phyloP scores from a whole-genome alignment of 1,140 invertebrate genomes.

The Homalodisca vitripennis region DNA sequence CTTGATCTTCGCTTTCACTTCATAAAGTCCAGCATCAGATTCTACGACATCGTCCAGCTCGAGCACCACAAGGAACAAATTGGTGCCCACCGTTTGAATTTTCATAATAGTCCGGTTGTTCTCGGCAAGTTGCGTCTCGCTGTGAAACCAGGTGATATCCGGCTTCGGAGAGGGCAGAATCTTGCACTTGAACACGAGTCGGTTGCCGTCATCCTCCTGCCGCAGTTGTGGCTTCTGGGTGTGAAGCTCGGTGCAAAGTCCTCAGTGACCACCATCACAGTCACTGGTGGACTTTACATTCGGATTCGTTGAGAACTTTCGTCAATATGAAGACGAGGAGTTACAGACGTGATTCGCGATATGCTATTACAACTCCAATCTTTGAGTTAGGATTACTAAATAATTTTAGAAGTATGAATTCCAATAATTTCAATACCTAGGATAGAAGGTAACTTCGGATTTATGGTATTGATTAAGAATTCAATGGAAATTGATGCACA shows the following conservation, averaged over 20 bases:
- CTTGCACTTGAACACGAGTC: slow-evolving; percentile 93
- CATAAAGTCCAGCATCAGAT: slow-evolving; percentile 94
- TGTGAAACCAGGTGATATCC: slow-evolving; percentile 88
- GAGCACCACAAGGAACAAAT: slow-evolving; percentile 87
- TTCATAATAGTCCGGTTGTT: slow-evolving; percentile 83
- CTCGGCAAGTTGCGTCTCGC: slow-evolving; percentile 77
- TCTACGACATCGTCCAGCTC: slow-evolving; percentile 95
- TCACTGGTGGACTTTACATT: slow-evolving; percentile 6
- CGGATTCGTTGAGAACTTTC: slow-evolving; percentile 28
- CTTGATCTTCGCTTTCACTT: slow-evolving; percentile 96
- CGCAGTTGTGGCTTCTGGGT: slow-evolving; percentile 94
- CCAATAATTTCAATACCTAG: too few species aligned
- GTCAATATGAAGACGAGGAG: slow-evolving; percentile 9
- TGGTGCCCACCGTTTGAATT: slow-evolving; percentile 77
- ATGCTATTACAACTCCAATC: too few species aligned
- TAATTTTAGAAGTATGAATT: too few species aligned
- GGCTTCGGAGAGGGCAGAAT: slow-evolving; percentile 85
- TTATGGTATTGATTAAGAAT: too few species aligned
- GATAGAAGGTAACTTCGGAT: too few species aligned
- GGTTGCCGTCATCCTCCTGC: slow-evolving; percentile 94
- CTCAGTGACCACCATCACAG: slow-evolving; percentile 75
- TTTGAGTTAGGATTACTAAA: too few species aligned
- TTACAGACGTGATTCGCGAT: too few species aligned
- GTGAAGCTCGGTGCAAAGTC: slow-evolving; percentile 97
- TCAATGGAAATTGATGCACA: too few species aligned